Evolutionary conservation across 2,113 vertebrate species (phyloP), one percentile per base, ranked within the genome.

Genomic region (Jacana jacana): DNA sequence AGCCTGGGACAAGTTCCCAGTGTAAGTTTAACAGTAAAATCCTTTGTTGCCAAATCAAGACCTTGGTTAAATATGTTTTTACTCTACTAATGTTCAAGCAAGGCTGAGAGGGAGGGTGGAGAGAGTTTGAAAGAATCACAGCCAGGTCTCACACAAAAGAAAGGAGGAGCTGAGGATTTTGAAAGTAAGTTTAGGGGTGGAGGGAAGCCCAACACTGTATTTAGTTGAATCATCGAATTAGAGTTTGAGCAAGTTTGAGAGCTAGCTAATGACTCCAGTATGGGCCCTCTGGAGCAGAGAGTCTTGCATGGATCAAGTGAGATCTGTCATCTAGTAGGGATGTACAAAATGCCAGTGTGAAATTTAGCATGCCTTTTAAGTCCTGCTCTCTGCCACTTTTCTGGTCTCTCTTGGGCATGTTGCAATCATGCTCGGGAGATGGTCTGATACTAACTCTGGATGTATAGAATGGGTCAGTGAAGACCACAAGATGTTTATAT

Each of bases 1-100:
- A 64, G 30, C 33, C 77, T 87, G 72, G 88, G 60, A 96, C 28
- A 84, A 95, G 12, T 58, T 95, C 73, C 42, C 69, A 91, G 31
- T 33, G 39, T 95, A 85, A 92, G 84, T 89, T 82, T 87, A 91
- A 89, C 61, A 89, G 61, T 54, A 91, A 92, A 94, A 72, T 76
- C 61, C 7, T 92, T 92, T 85, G 61, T 55, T 75, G 77, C 19
- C 81, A 92, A 72, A 87, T 84, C 49, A 91, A 87, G 44, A 25
- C 44, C 81, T 81, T 35, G 2, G 6, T 2, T 31, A 94, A 94
- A 85, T 64, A 42, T 63, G 78, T 61, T 91, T 96, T 89, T 72
- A 42, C 61, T 91, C 94, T 87, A 85, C 37, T 18, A 69, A 85
- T 72, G 52, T 85, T 96, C 79, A 87, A 81, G 70, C n/a, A 71